phyloP scores from a whole-genome alignment of 2,797 vertebrate genomes.

The Ammospiza maritima region DNA sequence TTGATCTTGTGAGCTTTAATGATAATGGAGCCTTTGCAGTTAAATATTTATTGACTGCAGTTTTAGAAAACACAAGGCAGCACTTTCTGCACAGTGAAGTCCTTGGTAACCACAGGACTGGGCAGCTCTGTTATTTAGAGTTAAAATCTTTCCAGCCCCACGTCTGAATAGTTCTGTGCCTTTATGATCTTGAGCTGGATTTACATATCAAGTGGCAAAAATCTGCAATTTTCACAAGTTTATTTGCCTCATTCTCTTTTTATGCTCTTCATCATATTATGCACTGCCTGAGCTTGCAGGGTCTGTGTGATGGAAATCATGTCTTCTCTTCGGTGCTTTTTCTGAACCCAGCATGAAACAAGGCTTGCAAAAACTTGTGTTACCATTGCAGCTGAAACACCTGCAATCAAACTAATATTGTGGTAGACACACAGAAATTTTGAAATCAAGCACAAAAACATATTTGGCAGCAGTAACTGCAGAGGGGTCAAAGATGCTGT shows the following conservation, averaged over 20 bases:
- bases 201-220: neutral
- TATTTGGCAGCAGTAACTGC: neutral
- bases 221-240: neutral
- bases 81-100: neutral
- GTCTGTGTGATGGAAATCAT: neutral
- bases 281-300: neutral
- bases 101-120: neutral
- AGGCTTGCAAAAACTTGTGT: neutral
- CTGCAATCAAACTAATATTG: neutral
- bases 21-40: neutral
- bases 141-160: neutral
- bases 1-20: neutral
- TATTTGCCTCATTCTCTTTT: neutral
- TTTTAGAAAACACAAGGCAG: neutral
- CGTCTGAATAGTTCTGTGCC: neutral
- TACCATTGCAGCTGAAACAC: neutral
- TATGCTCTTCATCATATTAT: neutral
- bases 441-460: neutral
- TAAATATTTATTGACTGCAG: neutral
- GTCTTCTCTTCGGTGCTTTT: neutral
- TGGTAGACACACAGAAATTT: neutral
- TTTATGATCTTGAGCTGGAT: neutral
- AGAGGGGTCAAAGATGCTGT: neutral
- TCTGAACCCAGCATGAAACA: neutral
- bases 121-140: neutral